phyloP scores from a whole-genome alignment of 2,797 vertebrate genomes.

The Centroberyx gerrardi region DNA sequence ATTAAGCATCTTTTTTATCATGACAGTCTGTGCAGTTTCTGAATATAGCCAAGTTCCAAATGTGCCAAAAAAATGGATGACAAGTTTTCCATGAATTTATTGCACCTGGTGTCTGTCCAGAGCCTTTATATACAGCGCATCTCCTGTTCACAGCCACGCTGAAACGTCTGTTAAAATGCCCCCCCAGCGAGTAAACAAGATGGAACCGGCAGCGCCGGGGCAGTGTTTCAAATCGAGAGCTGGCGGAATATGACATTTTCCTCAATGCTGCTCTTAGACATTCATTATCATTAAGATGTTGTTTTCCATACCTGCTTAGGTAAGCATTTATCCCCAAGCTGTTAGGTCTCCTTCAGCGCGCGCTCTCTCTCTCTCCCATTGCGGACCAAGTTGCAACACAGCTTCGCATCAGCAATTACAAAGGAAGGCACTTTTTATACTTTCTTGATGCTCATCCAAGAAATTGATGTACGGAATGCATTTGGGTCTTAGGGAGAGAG shows the following conservation, averaged over 20 bases:
- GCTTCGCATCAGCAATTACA: constrained; percentile 75
- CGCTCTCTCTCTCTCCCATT: constrained; percentile 14
- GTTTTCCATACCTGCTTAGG: constrained; percentile 69
- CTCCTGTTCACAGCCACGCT: constrained; percentile 34
- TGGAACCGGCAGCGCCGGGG: constrained; percentile 42
- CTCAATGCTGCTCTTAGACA: constrained; percentile 69
- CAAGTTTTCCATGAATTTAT: constrained; percentile 29
- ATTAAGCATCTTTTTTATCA: too few species aligned
- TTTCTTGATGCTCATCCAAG: constrained; percentile 64
- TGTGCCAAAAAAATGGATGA: constrained; percentile 5
- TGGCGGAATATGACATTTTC: constrained; percentile 60
- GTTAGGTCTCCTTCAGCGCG: constrained; percentile 44
- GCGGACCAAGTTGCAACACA: constrained; percentile 44
- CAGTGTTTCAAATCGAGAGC: constrained; percentile 60
- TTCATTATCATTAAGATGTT: constrained; percentile 81
- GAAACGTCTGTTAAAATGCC: constrained; percentile 41
- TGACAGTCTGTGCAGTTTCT: too few species aligned
- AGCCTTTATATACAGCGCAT: constrained; percentile 38
- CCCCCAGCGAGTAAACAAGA: constrained; percentile 56
- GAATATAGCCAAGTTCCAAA: too few species aligned
- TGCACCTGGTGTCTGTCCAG: constrained; percentile 44
- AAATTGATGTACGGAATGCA: constrained; percentile 51
- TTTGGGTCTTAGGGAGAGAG: constrained; percentile 28
- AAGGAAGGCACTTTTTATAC: constrained; percentile 45
- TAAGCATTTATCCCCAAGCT: constrained; percentile 74